A percentile compares a stretch with the other conserved stretches of the same genome.
Evolutionary conservation across 2,113 vertebrate species (phyloP).

Genomic region (Callipepla squamata): DNA sequence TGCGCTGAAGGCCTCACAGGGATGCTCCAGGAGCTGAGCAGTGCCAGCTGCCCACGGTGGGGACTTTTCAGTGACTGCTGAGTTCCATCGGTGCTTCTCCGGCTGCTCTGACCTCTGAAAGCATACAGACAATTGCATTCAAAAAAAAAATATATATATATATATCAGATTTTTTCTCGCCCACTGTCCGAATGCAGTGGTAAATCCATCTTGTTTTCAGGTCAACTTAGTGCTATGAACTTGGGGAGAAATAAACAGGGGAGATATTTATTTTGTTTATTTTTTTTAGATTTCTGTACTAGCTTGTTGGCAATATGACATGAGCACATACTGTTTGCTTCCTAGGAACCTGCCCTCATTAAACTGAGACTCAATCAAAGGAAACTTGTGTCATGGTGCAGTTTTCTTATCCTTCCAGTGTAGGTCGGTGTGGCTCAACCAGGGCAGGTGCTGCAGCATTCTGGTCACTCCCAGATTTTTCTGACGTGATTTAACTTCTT

Average conservation of each 20-base stretch:
- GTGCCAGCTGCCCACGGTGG: not conserved
- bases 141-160: not conserved
- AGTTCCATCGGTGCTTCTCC: fast-evolving
- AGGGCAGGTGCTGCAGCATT: not conserved
- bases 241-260: slow-evolving; percentile 51
- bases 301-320: slow-evolving; percentile 39
- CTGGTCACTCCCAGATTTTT: slow-evolving; percentile 35
- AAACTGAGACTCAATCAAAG: slow-evolving; percentile 59
- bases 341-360: slow-evolving; percentile 62
- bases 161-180: not conserved
- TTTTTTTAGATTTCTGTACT: slow-evolving; percentile 56
- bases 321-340: slow-evolving; percentile 24
- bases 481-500: slow-evolving; percentile 34
- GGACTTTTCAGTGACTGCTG: not conserved
- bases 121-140: slow-evolving; percentile 15
- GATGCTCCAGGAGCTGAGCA: not conserved
- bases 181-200: not conserved
- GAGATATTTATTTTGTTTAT: slow-evolving; percentile 60
- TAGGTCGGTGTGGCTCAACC: not conserved
- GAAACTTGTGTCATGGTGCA: not conserved
- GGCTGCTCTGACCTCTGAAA: slow-evolving; percentile 20
- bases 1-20: not conserved
- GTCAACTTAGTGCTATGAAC: slow-evolving; percentile 19
- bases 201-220: slow-evolving; percentile 38
- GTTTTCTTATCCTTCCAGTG: not conserved